Evolutionary conservation across 2,113 vertebrate genomes (phyloP).

Genomic region (Strix uralensis): DNA sequence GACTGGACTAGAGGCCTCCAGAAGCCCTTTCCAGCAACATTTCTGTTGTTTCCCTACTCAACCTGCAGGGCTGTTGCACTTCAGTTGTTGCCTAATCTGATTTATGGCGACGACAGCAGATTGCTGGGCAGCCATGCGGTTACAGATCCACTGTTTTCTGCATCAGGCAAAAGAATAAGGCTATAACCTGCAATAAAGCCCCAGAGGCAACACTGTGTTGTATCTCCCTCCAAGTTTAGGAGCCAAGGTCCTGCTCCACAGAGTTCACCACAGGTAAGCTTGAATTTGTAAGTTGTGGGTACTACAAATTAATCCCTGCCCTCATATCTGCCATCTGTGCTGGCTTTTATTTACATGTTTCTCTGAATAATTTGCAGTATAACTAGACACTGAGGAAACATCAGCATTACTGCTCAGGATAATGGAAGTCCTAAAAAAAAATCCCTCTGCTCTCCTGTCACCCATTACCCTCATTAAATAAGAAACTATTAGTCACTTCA

Average conservation of each 20-base stretch:
- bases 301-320: not conserved
- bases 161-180: not conserved
- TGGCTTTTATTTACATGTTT: not conserved
- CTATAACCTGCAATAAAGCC: not conserved
- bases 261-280: not conserved
- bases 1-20: not conserved
- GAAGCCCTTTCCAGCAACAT: not conserved
- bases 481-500: not conserved
- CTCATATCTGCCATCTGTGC: not conserved
- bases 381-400: not conserved
- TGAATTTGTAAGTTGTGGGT: not conserved
- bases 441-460: not conserved
- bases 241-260: not conserved
- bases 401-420: not conserved
- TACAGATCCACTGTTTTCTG: not conserved
- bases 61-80: not conserved
- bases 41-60: not conserved
- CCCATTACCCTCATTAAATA: not conserved
- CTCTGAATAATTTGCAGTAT: not conserved
- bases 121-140: not conserved
- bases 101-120: not conserved
- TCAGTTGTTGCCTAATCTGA: not conserved
- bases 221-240: not conserved
- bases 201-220: not conserved
- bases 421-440: not conserved